Conservation (phyloP, 2,888 invertebrate genomes). For the Saturnia pavonia region DNA sequence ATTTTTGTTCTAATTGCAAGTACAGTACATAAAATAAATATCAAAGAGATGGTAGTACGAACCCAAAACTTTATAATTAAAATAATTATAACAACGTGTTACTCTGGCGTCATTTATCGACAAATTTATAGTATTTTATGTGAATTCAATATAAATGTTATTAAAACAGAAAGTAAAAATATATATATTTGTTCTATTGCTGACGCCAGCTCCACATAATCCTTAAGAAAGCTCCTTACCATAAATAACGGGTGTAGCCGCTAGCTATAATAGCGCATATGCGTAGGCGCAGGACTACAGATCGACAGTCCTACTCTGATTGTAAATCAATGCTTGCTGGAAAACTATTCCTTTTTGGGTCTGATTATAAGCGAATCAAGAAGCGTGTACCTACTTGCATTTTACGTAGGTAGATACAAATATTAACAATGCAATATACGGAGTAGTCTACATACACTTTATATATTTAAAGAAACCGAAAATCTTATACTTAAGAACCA, state of each 20-base stretch:
- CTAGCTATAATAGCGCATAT: conserved; percentile 69
- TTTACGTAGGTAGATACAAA: background rate
- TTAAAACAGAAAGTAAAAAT: conserved; percentile 29
- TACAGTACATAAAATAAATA: too few species aligned
- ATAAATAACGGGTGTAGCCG: conserved; percentile 80
- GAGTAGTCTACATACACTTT: background rate
- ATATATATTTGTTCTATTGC: conserved; percentile 67
- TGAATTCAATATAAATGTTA: conserved; percentile 24
- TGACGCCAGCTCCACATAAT: conserved; percentile 77
- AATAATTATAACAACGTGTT: too few species aligned
- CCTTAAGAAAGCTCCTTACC: conserved; percentile 79
- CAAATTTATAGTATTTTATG: background rate
- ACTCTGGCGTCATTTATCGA: background rate
- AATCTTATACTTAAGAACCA: background rate
- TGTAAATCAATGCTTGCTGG: conserved; percentile 73
- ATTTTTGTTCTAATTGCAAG: too few species aligned
- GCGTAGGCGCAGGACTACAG: conserved; percentile 73
- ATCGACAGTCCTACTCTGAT: conserved; percentile 77
- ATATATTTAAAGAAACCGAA: background rate
- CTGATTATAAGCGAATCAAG: conserved; percentile 7
- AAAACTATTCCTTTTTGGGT: conserved; percentile 43
- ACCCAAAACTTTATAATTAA: too few species aligned
- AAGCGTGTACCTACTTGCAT: background rate
- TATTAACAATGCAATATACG: background rate
- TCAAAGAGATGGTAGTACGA: too few species aligned